These are phyloP conservation scores for Lasioglossum albipes DNA, from an alignment of 1,140 invertebrate species.

Conservation along the genomic window DNA sequence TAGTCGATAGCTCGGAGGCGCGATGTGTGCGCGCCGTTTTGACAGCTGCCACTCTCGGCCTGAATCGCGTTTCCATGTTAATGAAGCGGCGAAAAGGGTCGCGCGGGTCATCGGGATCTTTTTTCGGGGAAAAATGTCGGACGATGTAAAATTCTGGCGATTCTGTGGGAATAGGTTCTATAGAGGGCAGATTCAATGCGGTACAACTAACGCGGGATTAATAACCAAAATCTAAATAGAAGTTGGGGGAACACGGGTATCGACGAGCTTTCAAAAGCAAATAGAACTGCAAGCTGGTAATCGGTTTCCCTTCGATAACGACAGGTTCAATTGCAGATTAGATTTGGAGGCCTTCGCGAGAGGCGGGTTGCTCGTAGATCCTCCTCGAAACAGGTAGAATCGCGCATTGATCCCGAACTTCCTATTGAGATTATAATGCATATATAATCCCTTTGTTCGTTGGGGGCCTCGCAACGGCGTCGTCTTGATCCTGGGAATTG, in stretches of 20 bases:
- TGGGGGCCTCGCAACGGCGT: not conserved
- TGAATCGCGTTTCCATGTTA: slow-evolving; percentile 65
- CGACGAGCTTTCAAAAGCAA: not conserved
- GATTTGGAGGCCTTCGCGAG: not conserved
- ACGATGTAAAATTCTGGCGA: too few relatives aligned
- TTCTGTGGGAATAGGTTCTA: too few relatives aligned
- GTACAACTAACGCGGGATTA: not conserved
- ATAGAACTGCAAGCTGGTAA: not conserved
- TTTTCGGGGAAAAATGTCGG: slow-evolving; percentile 15
- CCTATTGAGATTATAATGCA: not conserved
- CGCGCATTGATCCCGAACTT: not conserved
- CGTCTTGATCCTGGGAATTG: slow-evolving; percentile 5
- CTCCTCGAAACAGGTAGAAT: not conserved
- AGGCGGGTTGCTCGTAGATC: not conserved
- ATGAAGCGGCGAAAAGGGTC: slow-evolving; percentile 14
- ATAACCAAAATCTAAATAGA: not conserved
- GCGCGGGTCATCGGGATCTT: slow-evolving; percentile 37
- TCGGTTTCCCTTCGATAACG: not conserved
- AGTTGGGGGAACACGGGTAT: not conserved
- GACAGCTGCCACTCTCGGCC: slow-evolving; percentile 55
- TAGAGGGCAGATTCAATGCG: too few relatives aligned
- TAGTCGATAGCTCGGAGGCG: not conserved
- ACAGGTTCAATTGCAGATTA: not conserved
- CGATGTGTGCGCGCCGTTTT: slow-evolving; percentile 42
- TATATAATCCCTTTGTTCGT: slow-evolving; percentile 4